A percentile compares a stretch with the other conserved stretches of the same genome.
These are phyloP conservation scores for Henricia sp. DNA, from an alignment of 53 echinoderm and acorn worm species.

Conservation along the genomic window DNA sequence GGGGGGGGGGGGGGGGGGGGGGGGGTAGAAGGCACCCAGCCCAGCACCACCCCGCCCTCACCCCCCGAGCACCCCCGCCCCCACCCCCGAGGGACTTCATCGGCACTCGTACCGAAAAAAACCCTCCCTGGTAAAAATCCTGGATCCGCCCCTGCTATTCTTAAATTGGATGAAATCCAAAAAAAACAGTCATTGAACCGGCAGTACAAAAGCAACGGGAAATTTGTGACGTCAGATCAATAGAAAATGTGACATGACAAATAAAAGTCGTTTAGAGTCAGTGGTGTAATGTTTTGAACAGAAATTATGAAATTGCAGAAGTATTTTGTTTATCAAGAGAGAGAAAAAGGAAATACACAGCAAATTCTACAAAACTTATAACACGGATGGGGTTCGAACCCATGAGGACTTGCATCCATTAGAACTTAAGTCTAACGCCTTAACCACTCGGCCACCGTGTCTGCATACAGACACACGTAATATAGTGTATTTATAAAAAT, in stretches of 20 bases:
- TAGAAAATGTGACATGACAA: too few species aligned
- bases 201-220: too few species aligned
- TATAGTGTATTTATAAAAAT: neutral
- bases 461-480: neutral
- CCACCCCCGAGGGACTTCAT: too few species aligned
- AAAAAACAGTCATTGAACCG: too few species aligned
- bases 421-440: constrained; percentile 85
- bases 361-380: constrained; percentile 13
- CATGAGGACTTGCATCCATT: constrained; percentile 83
- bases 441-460: constrained; percentile 86
- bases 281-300: neutral
- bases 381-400: constrained; percentile 86
- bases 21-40: too few species aligned
- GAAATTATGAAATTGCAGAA: neutral
- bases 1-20: too few species aligned
- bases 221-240: neutral
- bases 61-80: too few species aligned
- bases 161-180: too few species aligned
- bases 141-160: too few species aligned
- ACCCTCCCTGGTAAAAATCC: too few species aligned
- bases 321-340: neutral
- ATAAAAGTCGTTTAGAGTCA: neutral
- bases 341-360: neutral
- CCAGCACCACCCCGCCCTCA: too few species aligned
- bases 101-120: too few species aligned